These are phyloP conservation scores for Drosophila seguyi DNA, from an alignment of 1,140 invertebrate genomes.

Conservation along the genomic window DNA sequence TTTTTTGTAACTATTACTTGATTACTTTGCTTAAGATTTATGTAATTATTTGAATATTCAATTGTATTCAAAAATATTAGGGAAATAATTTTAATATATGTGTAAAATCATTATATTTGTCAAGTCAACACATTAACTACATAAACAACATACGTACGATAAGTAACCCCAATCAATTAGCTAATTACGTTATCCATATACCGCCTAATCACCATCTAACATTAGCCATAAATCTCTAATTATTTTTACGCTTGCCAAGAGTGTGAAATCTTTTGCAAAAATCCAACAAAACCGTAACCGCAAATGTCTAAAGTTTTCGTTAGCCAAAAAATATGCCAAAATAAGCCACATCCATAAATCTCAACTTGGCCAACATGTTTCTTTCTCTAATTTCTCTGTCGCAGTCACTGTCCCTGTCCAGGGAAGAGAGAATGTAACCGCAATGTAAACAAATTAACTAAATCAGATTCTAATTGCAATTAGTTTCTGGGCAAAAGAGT, in stretches of 20 bases:
- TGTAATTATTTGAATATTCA: not conserved
- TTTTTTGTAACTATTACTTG: not conserved
- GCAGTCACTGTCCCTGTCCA: not conserved
- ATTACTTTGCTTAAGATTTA: not conserved
- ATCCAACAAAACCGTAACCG: slow-evolving; percentile 44
- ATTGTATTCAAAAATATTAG: not conserved
- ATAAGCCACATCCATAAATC: slow-evolving; percentile 68
- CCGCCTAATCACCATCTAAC: slow-evolving; percentile 23
- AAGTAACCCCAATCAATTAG: slow-evolving; percentile 40
- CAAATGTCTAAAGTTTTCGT: slow-evolving; percentile 69
- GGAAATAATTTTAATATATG: not conserved
- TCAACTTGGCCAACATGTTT: slow-evolving; percentile 56
- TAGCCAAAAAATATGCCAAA: slow-evolving; percentile 73
- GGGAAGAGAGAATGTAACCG: slow-evolving; percentile 33
- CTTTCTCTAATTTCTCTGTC: slow-evolving; percentile 10
- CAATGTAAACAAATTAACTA: slow-evolving; percentile 78
- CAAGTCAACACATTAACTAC: too few relatives aligned
- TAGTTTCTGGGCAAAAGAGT: slow-evolving; percentile 37
- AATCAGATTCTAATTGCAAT: slow-evolving; percentile 77
- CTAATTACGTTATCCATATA: slow-evolving; percentile 37
- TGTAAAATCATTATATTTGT: too few relatives aligned
- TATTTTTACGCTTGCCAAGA: slow-evolving; percentile 49
- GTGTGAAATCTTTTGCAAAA: slow-evolving; percentile 32
- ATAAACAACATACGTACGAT: not conserved
- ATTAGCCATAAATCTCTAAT: slow-evolving; percentile 51